These are phyloP conservation scores for Lutjanus campechanus DNA, from an alignment of 2,797 vertebrate species.

Conservation along the genomic window DNA sequence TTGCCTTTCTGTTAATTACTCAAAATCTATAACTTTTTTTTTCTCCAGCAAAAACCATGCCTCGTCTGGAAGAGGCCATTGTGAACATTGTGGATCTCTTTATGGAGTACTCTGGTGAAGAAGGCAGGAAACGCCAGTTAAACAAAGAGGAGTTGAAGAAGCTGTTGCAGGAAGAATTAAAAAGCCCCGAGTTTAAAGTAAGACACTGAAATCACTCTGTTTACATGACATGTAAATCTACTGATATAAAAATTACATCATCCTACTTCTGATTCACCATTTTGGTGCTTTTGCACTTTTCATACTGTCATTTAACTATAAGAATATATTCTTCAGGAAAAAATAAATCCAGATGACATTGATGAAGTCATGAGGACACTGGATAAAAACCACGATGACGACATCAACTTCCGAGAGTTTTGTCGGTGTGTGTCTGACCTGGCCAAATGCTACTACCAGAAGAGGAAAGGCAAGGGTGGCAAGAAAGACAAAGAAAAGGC, in stretches of 20 bases:
- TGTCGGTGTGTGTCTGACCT: constrained; percentile 72
- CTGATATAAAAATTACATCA: background rate
- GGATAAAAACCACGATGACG: constrained; percentile 83
- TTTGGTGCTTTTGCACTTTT: background rate
- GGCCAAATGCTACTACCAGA: constrained; percentile 71
- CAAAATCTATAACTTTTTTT: background rate
- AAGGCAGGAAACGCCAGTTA: constrained; percentile 71
- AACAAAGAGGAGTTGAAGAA: constrained; percentile 68
- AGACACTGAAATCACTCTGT: constrained; percentile 12
- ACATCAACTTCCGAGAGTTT: constrained; percentile 84
- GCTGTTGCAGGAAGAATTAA: constrained; percentile 74
- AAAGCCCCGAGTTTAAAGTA: constrained; percentile 75
- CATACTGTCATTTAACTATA: constrained; percentile 3
- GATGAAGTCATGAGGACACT: constrained; percentile 71
- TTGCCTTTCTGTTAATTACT: no score
- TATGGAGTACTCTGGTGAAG: constrained; percentile 72
- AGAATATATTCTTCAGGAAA: constrained; percentile 58
- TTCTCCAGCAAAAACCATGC: constrained; percentile 67
- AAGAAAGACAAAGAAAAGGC: constrained; percentile 58
- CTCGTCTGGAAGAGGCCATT: constrained; percentile 79
- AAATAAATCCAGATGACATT: constrained; percentile 70
- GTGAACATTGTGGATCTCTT: constrained; percentile 79
- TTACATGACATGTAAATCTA: background rate
- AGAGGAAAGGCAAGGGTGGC: constrained; percentile 64
- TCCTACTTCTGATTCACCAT: no score